A percentile compares a stretch with the other conserved stretches of the same genome.
These are phyloP conservation scores for Microctonus hyperodae DNA, from an alignment of 2,888 invertebrate genomes.

Conservation along the genomic window DNA sequence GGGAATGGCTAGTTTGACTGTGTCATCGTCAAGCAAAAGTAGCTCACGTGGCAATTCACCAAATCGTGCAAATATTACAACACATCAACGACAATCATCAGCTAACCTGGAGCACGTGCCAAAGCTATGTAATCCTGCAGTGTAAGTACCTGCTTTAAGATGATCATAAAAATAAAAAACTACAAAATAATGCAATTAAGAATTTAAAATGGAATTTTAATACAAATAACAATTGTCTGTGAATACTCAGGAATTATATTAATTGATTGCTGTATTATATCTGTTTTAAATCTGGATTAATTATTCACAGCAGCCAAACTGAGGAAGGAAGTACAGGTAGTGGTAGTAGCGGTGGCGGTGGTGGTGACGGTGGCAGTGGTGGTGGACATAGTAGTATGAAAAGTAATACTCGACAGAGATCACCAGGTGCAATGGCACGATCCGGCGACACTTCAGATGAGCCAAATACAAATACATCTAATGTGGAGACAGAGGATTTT, in stretches of 20 bases:
- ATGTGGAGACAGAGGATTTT: conserved; percentile 57
- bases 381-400: conserved; percentile 48
- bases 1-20: conserved; percentile 61
- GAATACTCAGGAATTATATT: neutral
- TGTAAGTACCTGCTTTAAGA: conserved; percentile 48
- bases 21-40: conserved; percentile 57
- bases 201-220: neutral
- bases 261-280: neutral
- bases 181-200: neutral
- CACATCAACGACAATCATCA: conserved; percentile 48
- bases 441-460: conserved; percentile 55
- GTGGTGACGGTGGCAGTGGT: conserved; percentile 41
- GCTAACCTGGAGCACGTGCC: conserved; percentile 52
- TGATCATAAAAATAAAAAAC: neutral
- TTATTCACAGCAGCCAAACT: conserved; percentile 47
- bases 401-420: conserved; percentile 54
- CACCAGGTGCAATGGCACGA: conserved; percentile 57
- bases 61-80: conserved; percentile 51
- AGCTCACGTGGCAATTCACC: conserved; percentile 60
- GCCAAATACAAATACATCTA: conserved; percentile 50
- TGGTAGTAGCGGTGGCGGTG: conserved; percentile 54
- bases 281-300: neutral
- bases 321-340: conserved; percentile 59
- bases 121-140: conserved; percentile 58
- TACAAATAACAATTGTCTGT: no score